Evolutionary conservation across 1,140 invertebrate genomes (phyloP), one percentile per base, ranked within the genome.

Genomic region (Chironomus striatipennis): DNA sequence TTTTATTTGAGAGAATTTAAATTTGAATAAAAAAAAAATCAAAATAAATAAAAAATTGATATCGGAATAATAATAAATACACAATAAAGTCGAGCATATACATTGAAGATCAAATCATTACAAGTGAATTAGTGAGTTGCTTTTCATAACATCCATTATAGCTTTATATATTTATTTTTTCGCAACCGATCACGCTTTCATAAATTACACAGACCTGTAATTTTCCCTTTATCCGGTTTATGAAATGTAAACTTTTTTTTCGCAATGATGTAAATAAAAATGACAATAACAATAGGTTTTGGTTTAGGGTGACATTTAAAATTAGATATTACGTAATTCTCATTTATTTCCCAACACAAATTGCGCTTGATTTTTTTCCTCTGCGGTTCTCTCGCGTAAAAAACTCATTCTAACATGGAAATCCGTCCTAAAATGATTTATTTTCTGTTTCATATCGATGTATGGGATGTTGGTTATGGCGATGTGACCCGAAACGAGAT

Each of bases 151-250:
- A 34, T 34, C 24, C 24, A 34, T 34, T 34, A 34, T n/a, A n/a
- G n/a, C n/a, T n/a, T 34, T 34, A 34, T 34, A 2, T 34, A 34
- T 34, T 34, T 34, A 34, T 34, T 57, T 47, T 47, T 47, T 57
- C n/a, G 47, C 47, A 57, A 57, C 12, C 12, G 47, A 57, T 57
- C 47, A 57, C 47, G 47, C 47, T n/a, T 57, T 57, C 12, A 57
- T 57, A 57, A 57, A 57, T 57, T n/a, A 57, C 47, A 57, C 4
- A 57, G 12, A n/a, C 12, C 12, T 57, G 47, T 57, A 57, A 57
- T 57, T 57, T 34, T 57, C 47, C 47, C 47, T 57, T 57, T 57
- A 57, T 57, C 47, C 47, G 47, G 47, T 57, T 57, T 57, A 57
- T n/a, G 47, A 57, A 57, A 57, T 57, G 47, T n/a, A 57, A 1